Conservation (phyloP, 2,797 vertebrate species). For the Pseudopleuronectes americanus region DNA sequence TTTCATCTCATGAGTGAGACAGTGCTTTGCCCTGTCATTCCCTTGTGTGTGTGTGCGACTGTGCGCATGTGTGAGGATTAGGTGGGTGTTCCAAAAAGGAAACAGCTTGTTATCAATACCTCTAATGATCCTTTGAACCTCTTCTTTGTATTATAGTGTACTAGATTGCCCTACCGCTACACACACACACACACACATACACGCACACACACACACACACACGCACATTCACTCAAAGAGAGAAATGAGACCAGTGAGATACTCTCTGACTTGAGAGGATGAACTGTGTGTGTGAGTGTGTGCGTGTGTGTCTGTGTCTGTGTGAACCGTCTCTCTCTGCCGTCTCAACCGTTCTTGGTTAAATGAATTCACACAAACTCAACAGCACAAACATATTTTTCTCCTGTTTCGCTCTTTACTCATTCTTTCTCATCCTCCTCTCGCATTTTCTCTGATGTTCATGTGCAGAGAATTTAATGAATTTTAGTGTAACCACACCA, state of each 20-base stretch:
- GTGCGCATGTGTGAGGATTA: conserved; percentile 40
- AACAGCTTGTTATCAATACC: conserved; percentile 42
- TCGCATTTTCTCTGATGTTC: conserved; percentile 42
- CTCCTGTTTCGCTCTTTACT: conserved; percentile 27
- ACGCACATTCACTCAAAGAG: not conserved
- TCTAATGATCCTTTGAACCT: conserved; percentile 62
- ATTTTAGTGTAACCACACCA: conserved; percentile 49
- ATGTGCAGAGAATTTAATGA: conserved; percentile 52
- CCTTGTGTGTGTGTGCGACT: conserved; percentile 10
- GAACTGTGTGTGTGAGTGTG: conserved; percentile 10
- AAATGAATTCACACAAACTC: conserved; percentile 27
- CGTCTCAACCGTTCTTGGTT: conserved; percentile 21
- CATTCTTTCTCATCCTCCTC: conserved; percentile 52
- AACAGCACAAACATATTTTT: conserved; percentile 20
- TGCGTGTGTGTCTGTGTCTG: not conserved
- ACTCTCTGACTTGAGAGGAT: no score
- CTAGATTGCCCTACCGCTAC: not conserved
- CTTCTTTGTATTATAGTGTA: conserved; percentile 28
- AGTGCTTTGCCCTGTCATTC: conserved; percentile 67
- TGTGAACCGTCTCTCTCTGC: not conserved
- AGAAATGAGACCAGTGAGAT: no score
- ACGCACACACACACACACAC: conserved; percentile 6
- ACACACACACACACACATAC: not conserved
- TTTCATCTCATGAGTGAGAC: conserved; percentile 66
- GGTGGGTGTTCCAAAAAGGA: conserved; percentile 40